Base-by-base conservation (phyloP, 2,888 invertebrate genomes). In the Ferrisia virgata region DNA sequence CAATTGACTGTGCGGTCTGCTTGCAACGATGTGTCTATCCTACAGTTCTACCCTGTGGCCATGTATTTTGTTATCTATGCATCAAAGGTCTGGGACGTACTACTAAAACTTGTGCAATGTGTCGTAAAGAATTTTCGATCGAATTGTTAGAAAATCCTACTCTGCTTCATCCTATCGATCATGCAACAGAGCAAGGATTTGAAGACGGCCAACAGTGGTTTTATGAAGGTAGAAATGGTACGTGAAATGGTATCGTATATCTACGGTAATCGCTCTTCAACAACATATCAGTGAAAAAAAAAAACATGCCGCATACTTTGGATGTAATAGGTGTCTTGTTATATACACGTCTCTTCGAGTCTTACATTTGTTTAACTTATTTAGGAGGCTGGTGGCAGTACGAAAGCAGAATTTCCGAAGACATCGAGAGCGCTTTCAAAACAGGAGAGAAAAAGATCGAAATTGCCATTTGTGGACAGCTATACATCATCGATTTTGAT, bases 301-400 rank as follows among this genome's bases (percentile, higher is more conserved):
- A 28, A 11, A 25, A 28, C 13, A 13, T 28, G 28, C 58, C 58
- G 28, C 58, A 64, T 64, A 64, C 58, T 64, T 64, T 64, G n/a
- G n/a, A n/a, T n/a, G 28, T 28, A 11, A 13, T 64, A 25, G 58
- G 28, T 13, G 25, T 43, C 6, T 39, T 64, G 28, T 25, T 64
- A 18, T 43, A 9, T 53, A 53, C 22, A 22, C 53, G 22, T 22
- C 53, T 53, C 53, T 53, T 8, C 36, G 4, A 36, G 36, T 36
- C 36, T 36, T 47, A 8, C 18, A 3, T 47, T 47, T 64, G 58
- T 64, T 36, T 36, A 25, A 36, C 25, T 72, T 28, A 47, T 82
- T 22, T 88, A 89, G 86, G 88, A 95, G 97, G 97, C 86, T 98
- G 98, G 98, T 98, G 98, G 98, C 96, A 97, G 89, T 98, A 97